Base-by-base conservation (phyloP, 2,797 vertebrate species). In the Okamejei kenojei region DNA sequence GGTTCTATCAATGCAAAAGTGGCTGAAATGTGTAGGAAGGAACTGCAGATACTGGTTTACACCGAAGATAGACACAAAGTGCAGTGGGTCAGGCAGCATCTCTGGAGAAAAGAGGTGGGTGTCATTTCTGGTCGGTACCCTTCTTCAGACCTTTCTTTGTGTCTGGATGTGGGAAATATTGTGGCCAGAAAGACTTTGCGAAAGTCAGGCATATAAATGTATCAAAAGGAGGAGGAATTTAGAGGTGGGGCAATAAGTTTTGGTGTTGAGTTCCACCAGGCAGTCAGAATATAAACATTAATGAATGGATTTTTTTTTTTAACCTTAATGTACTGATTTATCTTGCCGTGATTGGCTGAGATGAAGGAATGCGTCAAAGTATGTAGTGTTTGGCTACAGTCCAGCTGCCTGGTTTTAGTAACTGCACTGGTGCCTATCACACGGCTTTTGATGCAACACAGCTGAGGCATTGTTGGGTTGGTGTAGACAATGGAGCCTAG, bases 381-480 rank as follows among this genome's bases (percentile, higher is more conserved):
- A 26, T 71, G 88, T 91, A 38, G 26, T 21, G 13, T 1, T 32
- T 71, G 65, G 65, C 88, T 74, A 35, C 88, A 71, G 71, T 74
- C 63, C 63, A 91, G 11, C 38, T 91, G 58, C 19, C 88, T 73
- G 38, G 9, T 54, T 91, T 91, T 23, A 74, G 88, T 73, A 68
- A 91, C 73, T 90, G 88, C 88, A 26, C 35, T 61, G 21, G 7
- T 90, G 88, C 65, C 88, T 90, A 26, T 26, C 38, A 73, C 68
- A 15, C 71, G 26, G 71, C 35, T 91, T 45, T 35, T 73, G 88
- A 91, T 23, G 26, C 29, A 10, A 45, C 63, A 35, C 35, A 91
- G 88, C 88, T 91, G 81, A 84, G 19, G 77, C 77, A 61, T 15
- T 90, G 84, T n/a, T 90, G 88, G 45, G 71, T 32, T 38, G 23